Percentiles rank a stretch among this genome's conserved stretches.
phyloP scores from a whole-genome alignment of 2,888 invertebrate species.

The Plagodis pulveraria region DNA sequence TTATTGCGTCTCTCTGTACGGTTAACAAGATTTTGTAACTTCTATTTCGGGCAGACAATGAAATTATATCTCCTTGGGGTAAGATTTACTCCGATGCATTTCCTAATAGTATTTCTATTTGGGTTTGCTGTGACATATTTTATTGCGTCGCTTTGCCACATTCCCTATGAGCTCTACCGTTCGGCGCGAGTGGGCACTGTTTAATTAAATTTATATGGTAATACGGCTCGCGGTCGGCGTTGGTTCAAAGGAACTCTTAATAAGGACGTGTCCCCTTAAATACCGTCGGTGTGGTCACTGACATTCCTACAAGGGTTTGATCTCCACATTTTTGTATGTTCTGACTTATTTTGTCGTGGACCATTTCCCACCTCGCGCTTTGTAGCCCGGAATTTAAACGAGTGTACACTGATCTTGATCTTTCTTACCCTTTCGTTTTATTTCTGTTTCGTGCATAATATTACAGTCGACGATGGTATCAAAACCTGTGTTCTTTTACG shows the following conservation, averaged over 20 bases:
- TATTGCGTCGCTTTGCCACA: constrained; percentile 40
- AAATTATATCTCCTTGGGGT: constrained; percentile 54
- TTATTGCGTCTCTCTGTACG: constrained; percentile 61
- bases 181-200: constrained; percentile 35
- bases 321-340: constrained; percentile 73
- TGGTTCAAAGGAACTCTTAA: constrained; percentile 68
- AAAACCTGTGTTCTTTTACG: constrained; percentile 39
- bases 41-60: constrained; percentile 63
- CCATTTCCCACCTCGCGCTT: constrained; percentile 72
- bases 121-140: constrained; percentile 44
- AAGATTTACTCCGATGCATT: constrained; percentile 46
- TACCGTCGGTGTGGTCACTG: constrained; percentile 62
- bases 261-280: constrained; percentile 70
- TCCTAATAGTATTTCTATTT: constrained; percentile 49
- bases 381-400: constrained; percentile 74
- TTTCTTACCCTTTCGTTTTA: constrained; percentile 55
- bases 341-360: constrained; percentile 62
- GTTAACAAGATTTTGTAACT: constrained; percentile 71
- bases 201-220: constrained; percentile 68
- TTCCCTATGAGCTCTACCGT: constrained; percentile 28
- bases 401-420: constrained; percentile 65
- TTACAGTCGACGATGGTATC: constrained; percentile 50
- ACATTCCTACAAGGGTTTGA: constrained; percentile 79
- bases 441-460: constrained; percentile 56
- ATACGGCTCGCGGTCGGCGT: constrained; percentile 57